A percentile compares a stretch with the other conserved stretches of the same genome.
These are phyloP conservation scores for Trematomus bernacchii DNA, from an alignment of 2,797 vertebrate species.

Conservation along the genomic window DNA sequence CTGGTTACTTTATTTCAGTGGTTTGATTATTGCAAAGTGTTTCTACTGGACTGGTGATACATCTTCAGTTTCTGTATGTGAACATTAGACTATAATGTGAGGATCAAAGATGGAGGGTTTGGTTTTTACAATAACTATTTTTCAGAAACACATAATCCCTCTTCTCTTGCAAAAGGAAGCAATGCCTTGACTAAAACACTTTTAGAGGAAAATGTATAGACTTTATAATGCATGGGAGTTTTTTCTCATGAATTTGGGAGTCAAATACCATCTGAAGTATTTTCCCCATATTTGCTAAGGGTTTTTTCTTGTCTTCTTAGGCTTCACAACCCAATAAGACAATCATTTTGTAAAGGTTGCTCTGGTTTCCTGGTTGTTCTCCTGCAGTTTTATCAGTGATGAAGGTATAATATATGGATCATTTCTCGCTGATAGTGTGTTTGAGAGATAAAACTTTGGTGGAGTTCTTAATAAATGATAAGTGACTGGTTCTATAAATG, in stretches of 20 bases:
- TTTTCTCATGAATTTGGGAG: background rate
- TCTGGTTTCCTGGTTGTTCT: background rate
- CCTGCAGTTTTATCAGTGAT: background rate
- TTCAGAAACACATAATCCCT: too few species aligned
- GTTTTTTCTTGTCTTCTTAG: background rate
- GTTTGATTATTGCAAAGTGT: background rate
- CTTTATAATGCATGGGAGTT: too few species aligned
- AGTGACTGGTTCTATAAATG: background rate
- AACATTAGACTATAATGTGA: background rate
- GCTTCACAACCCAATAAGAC: background rate
- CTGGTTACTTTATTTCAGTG: background rate
- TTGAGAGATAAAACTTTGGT: slow-evolving; percentile 3
- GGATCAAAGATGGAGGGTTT: background rate
- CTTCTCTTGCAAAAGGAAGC: too few species aligned
- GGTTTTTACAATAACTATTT: too few species aligned
- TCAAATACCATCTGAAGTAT: background rate
- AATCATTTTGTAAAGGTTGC: background rate
- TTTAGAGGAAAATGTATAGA: background rate
- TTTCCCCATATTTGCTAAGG: background rate
- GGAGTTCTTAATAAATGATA: slow-evolving; percentile 9
- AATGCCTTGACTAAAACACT: background rate
- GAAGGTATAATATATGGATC: background rate
- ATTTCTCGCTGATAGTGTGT: slow-evolving; percentile 4
- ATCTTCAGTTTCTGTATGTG: background rate
- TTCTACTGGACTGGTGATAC: background rate